Evolutionary conservation across 37 sponge, comb jelly and placozoan genomes (phyloP), one percentile per base, ranked within the genome.

Genomic region (Diacarnus erythraeanus): DNA sequence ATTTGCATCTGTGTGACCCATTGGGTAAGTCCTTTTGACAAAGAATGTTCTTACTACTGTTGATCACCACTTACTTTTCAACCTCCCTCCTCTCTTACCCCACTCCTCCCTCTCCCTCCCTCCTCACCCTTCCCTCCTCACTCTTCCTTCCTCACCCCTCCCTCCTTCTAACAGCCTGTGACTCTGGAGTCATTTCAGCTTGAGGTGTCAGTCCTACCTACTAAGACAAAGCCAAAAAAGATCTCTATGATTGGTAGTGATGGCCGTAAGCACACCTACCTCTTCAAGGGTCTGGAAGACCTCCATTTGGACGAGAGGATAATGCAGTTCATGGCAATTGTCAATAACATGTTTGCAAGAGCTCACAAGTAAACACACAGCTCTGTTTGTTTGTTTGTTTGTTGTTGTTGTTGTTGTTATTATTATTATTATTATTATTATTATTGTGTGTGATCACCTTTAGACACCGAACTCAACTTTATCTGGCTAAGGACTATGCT

Each of bases 171-270:
- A 59, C 61, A 91, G 84, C 93, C 93, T 2, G 85, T 92, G 47
- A 80, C 85, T 2, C 60, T 92, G 69, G 93, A 92, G 82, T 88
- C 89, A 51, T 88, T 92, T 42, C 76, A 82, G 27, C 86, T 92
- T 33, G 99, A 98, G 30, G 92, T 98, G 38, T 67, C 81, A 22
- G 89, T 98, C 33, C 88, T 95, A 10, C 99, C 99, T 27, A 98
- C 99, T 27, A 98, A 98, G 83, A 98, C 99, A 58, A 98, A 93
- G 47, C 99, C 99, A 2, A 98, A 98, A 88, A 98, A 98, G 85
- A 92, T 98, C 60, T 84, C 87, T 36, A 91, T 98, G 87, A 89
- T 91, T n/a, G 99, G 97, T 2, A 92, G 90, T 65, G 99, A 98
- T 71, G 99, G 99, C 1, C 70, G 90, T 25, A 88, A 85, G 59